Evolutionary conservation across 2,888 invertebrate species (phyloP).

Genomic region (Sabellastarte sp.): DNA sequence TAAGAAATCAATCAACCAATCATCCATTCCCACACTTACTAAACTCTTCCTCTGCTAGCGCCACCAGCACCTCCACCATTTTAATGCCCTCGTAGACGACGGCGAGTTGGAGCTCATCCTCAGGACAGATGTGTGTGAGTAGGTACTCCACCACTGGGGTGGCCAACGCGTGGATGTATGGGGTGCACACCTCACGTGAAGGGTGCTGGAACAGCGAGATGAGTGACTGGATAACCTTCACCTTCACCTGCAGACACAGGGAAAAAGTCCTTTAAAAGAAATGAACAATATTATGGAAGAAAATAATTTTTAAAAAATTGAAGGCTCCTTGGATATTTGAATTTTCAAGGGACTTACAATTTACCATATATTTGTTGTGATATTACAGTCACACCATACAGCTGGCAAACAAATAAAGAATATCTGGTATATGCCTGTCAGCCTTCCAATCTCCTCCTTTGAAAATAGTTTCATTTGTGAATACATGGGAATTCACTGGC

Average conservation of each 20-base stretch:
- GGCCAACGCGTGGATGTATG: constrained; percentile 79
- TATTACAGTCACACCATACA: no score
- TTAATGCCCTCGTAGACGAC: constrained; percentile 73
- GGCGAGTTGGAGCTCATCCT: constrained; percentile 70
- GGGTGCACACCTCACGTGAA: constrained; percentile 71
- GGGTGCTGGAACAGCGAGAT: constrained; percentile 75
- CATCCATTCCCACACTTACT: constrained; percentile 67
- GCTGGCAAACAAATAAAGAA: no score
- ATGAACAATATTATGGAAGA: no score
- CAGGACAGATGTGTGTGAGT: constrained; percentile 67
- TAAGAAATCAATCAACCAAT: no score
- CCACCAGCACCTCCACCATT: constrained; percentile 74
- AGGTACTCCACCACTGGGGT: constrained; percentile 77
- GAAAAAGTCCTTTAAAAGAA: background rate
- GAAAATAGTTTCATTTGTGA: no score
- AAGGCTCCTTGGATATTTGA: no score
- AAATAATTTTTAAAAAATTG: no score
- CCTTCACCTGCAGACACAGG: constrained; percentile 64
- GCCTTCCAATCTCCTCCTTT: no score
- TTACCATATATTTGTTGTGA: background rate
- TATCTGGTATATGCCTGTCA: no score
- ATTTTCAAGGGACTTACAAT: no score
- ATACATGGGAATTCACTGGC: no score
- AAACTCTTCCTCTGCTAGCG: constrained; percentile 73
- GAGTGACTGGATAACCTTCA: constrained; percentile 78